Evolutionary conservation across 2,888 invertebrate species (phyloP), one percentile per base, ranked within the genome.

Genomic region (Pseudanteris insignis): DNA sequence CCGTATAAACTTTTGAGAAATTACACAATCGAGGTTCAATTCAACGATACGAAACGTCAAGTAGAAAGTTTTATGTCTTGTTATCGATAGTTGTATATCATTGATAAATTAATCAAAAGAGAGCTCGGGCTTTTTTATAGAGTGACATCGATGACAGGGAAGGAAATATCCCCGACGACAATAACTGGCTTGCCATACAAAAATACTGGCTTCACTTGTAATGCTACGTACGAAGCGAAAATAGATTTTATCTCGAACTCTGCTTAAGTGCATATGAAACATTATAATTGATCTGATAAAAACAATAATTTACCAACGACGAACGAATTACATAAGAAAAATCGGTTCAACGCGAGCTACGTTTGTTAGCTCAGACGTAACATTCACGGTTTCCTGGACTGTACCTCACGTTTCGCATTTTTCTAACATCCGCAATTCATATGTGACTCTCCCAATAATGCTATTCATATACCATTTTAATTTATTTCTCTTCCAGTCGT

Each of bases 111-210:
- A 58, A 36, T 33, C 36, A 38, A 14, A n/a, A n/a, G 33, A 44
- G 43, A 13, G 11, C 33, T 50, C 48, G 41, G 30, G 12, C 44
- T 44, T 13, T 41, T 58, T 46, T 51, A 18, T 33, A 10, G 18
- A 46, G 59, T 44, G 59, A 59, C 48, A 51, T 59, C 59, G 37
- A 59, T 33, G 59, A 59, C 34, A 36, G 59, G 21, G 40, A 40
- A 51, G 59, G 46, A 59, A 46, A 37, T 58, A 50, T 50, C n/a
- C 33, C 9, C 8, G 28, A n/a, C 24, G 13, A 30, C 38, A 29
- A 13, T 29, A 29, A 12, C 18, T n/a, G n/a, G 18, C 18, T 3
- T 4, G 18, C 18, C 18, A 6, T 4, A 18, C 18, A 18, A 18
- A 18, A 18, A 18, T 4, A 6, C 6, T 4, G 18, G 6, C 6